Percentiles rank a stretch among this genome's conserved stretches.
Evolutionary conservation across 2,797 vertebrate genomes (phyloP).

Genomic region (Arnoldichthys spilopterus): DNA sequence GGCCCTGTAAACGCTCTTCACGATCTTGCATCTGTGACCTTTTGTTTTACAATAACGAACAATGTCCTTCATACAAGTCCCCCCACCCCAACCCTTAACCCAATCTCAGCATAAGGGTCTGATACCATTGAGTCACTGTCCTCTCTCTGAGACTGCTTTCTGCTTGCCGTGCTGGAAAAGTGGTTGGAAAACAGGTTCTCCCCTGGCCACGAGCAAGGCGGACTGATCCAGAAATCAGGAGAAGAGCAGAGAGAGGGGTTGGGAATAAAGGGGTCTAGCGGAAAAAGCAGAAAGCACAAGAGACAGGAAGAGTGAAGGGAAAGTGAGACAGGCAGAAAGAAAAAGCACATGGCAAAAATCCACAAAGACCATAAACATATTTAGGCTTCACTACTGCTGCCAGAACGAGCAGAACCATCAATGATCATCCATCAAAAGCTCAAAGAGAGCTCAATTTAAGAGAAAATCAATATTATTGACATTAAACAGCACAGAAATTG

Average conservation of each 20-base stretch:
- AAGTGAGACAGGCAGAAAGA: conserved; percentile 50
- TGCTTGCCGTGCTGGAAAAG: conserved; percentile 56
- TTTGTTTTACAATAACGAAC: background rate
- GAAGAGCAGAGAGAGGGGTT: conserved; percentile 60
- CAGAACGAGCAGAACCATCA: background rate
- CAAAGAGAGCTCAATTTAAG: background rate
- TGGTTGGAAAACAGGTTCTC: conserved; percentile 69
- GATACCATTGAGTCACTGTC: conserved; percentile 81
- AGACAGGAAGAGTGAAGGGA: conserved; percentile 39
- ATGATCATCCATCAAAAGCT: background rate
- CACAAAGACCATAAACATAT: background rate
- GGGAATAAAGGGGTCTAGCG: conserved; percentile 49
- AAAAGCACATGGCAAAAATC: background rate
- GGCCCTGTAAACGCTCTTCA: background rate
- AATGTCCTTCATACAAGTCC: background rate
- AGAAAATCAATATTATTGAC: background rate
- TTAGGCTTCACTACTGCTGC: background rate
- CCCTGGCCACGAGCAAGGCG: conserved; percentile 63
- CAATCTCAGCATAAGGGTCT: conserved; percentile 31
- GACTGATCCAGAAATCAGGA: conserved; percentile 72
- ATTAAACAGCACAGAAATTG: background rate
- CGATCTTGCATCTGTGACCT: background rate
- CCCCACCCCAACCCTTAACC: background rate
- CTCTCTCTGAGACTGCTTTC: conserved; percentile 70
- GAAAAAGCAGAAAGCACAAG: conserved; percentile 46